Evolutionary conservation across 2,113 vertebrate species (phyloP), one percentile per base, ranked within the genome.

Genomic region (Elaphurus davidianus): DNA sequence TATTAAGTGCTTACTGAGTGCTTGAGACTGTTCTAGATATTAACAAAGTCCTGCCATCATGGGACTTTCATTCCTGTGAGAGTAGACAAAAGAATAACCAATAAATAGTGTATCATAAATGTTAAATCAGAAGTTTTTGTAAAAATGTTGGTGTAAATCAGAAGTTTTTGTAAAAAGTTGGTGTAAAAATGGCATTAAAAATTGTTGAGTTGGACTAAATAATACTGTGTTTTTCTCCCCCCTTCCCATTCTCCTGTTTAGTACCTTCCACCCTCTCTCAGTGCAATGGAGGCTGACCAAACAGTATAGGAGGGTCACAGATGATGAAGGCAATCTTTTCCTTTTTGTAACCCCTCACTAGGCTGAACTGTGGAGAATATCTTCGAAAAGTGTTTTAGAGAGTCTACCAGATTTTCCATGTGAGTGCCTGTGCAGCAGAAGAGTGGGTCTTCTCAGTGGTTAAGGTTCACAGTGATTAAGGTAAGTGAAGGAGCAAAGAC

Each of bases 381-480:
- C 55, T 94, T 94, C 30, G 50, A 62, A 92, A 92, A 92, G 40
- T 52, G 23, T 95, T 79, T 54, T 82, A 59, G 21, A 83, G 43
- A 74, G 23, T 90, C 43, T 17, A 28, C 50, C 14, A 92, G n/a
- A 57, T 94, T 36, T 79, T 50, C 43, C 74, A 36, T 40, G 43
- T 90, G 74, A 94, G 45, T 83, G 50, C 92, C 33, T 1, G 0
- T 76, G 30, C 19, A 91, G 21, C 36, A 91, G 87, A 85, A 94
- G 90, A 96, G 55, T 19, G 55, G 4, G 6, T 55, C 7, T 14
- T 87, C 28, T 81, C 62, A 78, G 15, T 40, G 94, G 79, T 81
- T 76, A 85, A 82, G 71, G 62, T 96, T 82, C 27, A 79, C 21
- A n/a, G 60, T 92, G 47, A 94, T n/a, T 83, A 57, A 97, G 97